Conservation (phyloP, 2,888 invertebrate species). For the Microctonus brassicae region DNA sequence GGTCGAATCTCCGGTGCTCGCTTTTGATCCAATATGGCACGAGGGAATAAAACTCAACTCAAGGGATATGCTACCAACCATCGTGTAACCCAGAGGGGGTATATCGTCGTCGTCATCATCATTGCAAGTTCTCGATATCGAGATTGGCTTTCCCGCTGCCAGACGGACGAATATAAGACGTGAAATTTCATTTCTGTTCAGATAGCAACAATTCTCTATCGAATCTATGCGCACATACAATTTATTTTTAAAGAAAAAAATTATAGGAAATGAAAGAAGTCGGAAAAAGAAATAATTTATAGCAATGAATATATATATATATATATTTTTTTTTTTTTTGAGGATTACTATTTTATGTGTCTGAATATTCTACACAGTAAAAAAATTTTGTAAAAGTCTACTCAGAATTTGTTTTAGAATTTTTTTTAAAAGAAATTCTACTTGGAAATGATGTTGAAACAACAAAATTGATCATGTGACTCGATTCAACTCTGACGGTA, state of each 20-base stretch:
- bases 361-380: too few relatives aligned
- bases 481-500: too few relatives aligned
- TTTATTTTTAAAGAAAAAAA: neutral
- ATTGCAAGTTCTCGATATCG: conserved; percentile 28
- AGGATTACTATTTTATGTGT: too few relatives aligned
- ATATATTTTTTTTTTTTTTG: too few relatives aligned
- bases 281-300: neutral
- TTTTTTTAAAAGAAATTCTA: too few relatives aligned
- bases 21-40: conserved; percentile 35
- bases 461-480: too few relatives aligned
- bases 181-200: conserved; percentile 8
- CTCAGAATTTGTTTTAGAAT: too few relatives aligned
- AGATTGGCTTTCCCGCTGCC: conserved; percentile 24
- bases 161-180: conserved; percentile 6
- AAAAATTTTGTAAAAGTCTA: too few relatives aligned
- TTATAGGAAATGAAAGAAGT: neutral
- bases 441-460: too few relatives aligned
- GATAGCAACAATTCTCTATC: neutral
- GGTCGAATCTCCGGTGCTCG: conserved; percentile 27
- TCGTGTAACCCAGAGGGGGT: conserved; percentile 18
- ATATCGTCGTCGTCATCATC: neutral
- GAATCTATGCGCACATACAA: neutral
- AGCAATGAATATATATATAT: too few relatives aligned
- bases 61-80: conserved; percentile 25
- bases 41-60: conserved; percentile 37